Conservation (phyloP, 2,113 vertebrate species). For the Nycticorax nycticorax region DNA sequence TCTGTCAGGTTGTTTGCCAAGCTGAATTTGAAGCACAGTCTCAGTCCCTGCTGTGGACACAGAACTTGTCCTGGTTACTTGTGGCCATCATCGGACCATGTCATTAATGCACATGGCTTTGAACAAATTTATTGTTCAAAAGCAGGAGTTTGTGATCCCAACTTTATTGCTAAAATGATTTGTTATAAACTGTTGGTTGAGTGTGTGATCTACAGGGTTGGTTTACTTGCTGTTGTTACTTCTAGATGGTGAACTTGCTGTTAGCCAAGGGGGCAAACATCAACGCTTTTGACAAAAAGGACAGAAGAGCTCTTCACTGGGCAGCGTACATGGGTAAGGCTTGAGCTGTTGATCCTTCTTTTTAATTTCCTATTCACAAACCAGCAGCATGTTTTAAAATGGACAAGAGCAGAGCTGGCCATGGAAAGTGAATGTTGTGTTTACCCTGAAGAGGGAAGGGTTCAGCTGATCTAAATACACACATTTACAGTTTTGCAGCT, state of each 20-base stretch:
- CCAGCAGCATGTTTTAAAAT: not conserved
- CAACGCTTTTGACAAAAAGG: constrained; percentile 98
- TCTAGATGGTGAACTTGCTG: constrained; percentile 94
- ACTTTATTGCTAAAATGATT: not conserved
- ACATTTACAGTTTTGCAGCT: not conserved
- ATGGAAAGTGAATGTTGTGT: not conserved
- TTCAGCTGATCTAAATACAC: not conserved
- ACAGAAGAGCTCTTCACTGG: constrained; percentile 95
- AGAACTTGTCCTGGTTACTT: not conserved
- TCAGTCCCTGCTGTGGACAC: not conserved
- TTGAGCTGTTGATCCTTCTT: not conserved
- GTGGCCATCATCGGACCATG: not conserved
- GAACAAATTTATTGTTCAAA: not conserved
- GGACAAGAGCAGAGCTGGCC: not conserved
- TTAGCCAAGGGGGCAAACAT: constrained; percentile 95
- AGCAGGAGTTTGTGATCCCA: not conserved
- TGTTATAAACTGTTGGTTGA: not conserved
- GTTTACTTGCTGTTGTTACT: constrained; percentile 17
- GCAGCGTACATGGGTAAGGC: constrained; percentile 93
- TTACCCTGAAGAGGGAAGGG: not conserved
- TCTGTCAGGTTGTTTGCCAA: not conserved
- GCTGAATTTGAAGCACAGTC: not conserved
- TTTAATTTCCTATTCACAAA: not conserved
- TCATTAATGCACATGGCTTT: not conserved
- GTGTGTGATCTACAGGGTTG: not conserved